These are phyloP conservation scores for Lordiphosa fenestrarum DNA, from an alignment of 2,888 invertebrate species.

Conservation along the genomic window DNA sequence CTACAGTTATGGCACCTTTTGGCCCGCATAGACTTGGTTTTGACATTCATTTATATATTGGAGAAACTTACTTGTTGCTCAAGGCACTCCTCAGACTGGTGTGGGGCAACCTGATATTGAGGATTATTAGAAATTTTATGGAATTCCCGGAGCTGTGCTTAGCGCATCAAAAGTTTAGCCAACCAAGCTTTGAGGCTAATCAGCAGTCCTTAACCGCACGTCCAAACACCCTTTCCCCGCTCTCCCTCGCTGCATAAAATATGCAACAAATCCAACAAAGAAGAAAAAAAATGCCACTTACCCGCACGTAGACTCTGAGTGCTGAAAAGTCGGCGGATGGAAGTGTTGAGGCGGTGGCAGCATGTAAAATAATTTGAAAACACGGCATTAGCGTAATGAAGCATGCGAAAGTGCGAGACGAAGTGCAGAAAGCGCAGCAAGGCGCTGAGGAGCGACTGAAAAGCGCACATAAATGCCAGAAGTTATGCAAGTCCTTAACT, in stretches of 20 bases:
- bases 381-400: constrained; percentile 80
- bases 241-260: constrained; percentile 45
- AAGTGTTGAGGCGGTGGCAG: constrained; percentile 14
- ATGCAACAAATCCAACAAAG: constrained; percentile 56
- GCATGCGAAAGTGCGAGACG: constrained; percentile 68
- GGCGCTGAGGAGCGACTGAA: constrained; percentile 54
- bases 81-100: neutral
- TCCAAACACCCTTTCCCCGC: neutral
- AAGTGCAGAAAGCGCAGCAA: constrained; percentile 28
- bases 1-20: constrained; percentile 46
- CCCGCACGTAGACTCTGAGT: constrained; percentile 26
- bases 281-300: constrained; percentile 42
- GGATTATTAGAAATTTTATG: too few species aligned
- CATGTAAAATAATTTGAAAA: constrained; percentile 77
- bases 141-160: too few species aligned
- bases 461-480: constrained; percentile 67
- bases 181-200: constrained; percentile 55
- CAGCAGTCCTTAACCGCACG: constrained; percentile 28
- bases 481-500: constrained; percentile 71
- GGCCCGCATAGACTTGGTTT: constrained; percentile 44
- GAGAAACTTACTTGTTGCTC: constrained; percentile 3
- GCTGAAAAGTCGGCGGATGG: neutral
- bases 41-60: constrained; percentile 59
- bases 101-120: too few species aligned
- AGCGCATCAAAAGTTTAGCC: constrained; percentile 10